Percentiles rank a stretch among this genome's conserved stretches.
Conservation (phyloP, 1,140 invertebrate genomes). For the Drosophila willistoni region DNA sequence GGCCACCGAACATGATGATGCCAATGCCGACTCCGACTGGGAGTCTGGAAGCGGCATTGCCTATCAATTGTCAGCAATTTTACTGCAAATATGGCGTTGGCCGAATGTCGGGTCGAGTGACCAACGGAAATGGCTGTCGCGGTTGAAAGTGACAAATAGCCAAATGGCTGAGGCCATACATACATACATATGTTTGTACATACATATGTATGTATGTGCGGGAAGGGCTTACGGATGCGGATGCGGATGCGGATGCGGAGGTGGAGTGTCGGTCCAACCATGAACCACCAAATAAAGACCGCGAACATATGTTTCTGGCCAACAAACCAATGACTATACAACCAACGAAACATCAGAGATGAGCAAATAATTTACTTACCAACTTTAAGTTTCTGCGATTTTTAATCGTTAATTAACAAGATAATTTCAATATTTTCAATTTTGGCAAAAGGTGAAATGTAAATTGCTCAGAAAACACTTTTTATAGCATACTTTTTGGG, state of each 20-base stretch:
- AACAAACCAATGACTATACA: slow-evolving; percentile 7
- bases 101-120: slow-evolving; percentile 20
- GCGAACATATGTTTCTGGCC: slow-evolving; percentile 79
- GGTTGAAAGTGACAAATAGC: slow-evolving; percentile 79
- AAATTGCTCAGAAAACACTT: background rate
- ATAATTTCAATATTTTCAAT: no score
- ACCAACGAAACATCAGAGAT: background rate
- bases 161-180: slow-evolving; percentile 8
- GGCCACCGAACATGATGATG: slow-evolving; percentile 50
- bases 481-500: slow-evolving; percentile 3
- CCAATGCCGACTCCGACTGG: slow-evolving; percentile 17
- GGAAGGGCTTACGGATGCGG: background rate
- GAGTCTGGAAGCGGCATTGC: slow-evolving; percentile 37
- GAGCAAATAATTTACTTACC: background rate
- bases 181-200: no score
- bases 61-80: slow-evolving; percentile 75
- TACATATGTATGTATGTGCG: no score
- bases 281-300: slow-evolving; percentile 77
- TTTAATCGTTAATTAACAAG: no score
- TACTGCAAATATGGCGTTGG: slow-evolving; percentile 47
- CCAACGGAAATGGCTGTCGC: slow-evolving; percentile 67
- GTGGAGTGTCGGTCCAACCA: slow-evolving; percentile 16
- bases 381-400: background rate
- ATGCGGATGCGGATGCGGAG: background rate
- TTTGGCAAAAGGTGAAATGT: background rate